These are phyloP conservation scores for Sepioteuthis lessoniana DNA, from an alignment of 2,888 invertebrate genomes.

Conservation along the genomic window DNA sequence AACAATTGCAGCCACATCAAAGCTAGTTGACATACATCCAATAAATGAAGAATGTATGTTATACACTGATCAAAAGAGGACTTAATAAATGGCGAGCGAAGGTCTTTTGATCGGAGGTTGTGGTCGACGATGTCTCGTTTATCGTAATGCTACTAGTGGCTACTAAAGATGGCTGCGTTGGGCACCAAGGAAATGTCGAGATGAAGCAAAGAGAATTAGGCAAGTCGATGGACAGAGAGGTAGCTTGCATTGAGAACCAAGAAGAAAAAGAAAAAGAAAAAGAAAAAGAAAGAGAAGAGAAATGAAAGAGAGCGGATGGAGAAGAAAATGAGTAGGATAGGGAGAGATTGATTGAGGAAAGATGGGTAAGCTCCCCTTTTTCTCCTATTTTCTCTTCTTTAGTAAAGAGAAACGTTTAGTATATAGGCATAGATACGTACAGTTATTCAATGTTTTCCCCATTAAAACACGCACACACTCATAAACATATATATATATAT, in stretches of 20 bases:
- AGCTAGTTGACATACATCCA: constrained; percentile 33
- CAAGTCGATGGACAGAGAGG: background rate
- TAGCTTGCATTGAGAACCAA: background rate
- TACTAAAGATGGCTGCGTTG: background rate
- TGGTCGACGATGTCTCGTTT: background rate
- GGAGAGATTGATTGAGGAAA: background rate
- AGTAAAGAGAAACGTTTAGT: background rate
- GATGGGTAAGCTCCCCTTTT: background rate
- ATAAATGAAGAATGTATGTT: constrained; percentile 4
- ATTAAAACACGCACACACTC: background rate
- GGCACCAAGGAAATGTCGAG: background rate
- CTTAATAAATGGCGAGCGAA: background rate
- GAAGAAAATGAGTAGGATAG: background rate
- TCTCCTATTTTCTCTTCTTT: background rate
- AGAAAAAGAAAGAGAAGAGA: background rate
- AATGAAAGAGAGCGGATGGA: background rate
- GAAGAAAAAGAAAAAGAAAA: background rate
- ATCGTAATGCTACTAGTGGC: background rate
- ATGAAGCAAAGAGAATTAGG: background rate
- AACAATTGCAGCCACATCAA: background rate
- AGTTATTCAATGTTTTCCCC: background rate
- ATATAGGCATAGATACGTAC: background rate
- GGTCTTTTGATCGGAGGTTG: background rate
- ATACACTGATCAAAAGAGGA: background rate
- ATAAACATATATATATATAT: background rate